Percentiles rank a stretch among this genome's conserved stretches.
Evolutionary conservation across 2,888 invertebrate genomes (phyloP).

Genomic region (Acrobasis repandana): DNA sequence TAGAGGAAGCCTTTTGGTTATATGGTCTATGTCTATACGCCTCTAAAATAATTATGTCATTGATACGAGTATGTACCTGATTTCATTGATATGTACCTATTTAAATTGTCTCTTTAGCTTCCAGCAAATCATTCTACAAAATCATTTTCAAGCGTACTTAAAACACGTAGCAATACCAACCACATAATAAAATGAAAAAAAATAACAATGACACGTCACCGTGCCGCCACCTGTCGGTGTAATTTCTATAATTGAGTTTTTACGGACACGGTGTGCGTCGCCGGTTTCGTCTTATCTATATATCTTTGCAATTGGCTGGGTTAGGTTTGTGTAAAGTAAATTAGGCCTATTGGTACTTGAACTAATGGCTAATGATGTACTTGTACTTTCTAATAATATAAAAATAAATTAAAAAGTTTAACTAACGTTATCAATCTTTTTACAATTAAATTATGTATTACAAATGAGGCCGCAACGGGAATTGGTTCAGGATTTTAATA

Average conservation of each 20-base stretch:
- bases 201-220: slow-evolving; percentile 43
- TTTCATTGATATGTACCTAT: no score
- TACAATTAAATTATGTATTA: no score
- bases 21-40: no score
- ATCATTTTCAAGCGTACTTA: background rate
- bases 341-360: background rate
- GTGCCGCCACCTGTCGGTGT: slow-evolving; percentile 49
- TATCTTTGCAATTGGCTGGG: slow-evolving; percentile 56
- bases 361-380: background rate
- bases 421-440: no score
- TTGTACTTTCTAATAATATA: background rate
- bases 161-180: slow-evolving; percentile 14
- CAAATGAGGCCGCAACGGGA: no score
- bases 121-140: no score
- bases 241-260: slow-evolving; percentile 62
- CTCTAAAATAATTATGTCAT: no score
- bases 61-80: no score
- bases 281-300: slow-evolving; percentile 40
- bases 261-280: slow-evolving; percentile 22
- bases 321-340: slow-evolving; percentile 26
- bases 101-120: no score
- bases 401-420: no score
- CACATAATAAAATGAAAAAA: slow-evolving; percentile 32
- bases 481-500: no score
- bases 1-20: no score